Evolutionary conservation across 2,113 vertebrate species (phyloP).

Genomic region (Chloroceryle aenea): DNA sequence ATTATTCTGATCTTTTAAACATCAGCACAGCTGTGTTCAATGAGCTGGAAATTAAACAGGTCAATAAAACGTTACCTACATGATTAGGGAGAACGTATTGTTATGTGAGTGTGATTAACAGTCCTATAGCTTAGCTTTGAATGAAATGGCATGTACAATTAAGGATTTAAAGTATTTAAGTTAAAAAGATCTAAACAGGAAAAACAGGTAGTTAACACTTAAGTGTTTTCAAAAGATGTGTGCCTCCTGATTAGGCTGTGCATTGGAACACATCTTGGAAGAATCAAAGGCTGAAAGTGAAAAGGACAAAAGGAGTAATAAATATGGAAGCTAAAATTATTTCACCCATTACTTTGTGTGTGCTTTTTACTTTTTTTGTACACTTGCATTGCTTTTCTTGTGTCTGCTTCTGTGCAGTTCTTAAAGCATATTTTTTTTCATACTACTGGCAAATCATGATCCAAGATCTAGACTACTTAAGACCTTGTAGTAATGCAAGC

Average conservation of each 20-base stretch:
- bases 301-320: not conserved
- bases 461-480: not conserved
- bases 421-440: not conserved
- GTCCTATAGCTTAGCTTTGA: not conserved
- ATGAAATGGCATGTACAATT: not conserved
- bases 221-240: not conserved
- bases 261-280: not conserved
- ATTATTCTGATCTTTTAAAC: not conserved
- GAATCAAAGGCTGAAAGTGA: not conserved
- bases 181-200: not conserved
- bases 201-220: not conserved
- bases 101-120: not conserved
- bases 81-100: not conserved
- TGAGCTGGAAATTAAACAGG: constrained; percentile 13
- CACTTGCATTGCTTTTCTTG: not conserved
- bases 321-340: not conserved
- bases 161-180: not conserved
- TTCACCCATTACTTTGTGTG: not conserved
- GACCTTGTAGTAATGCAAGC: not conserved
- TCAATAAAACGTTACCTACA: constrained; percentile 29
- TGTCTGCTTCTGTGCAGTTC: not conserved
- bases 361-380: not conserved
- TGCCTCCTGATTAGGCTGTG: not conserved
- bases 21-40: constrained; percentile 20
- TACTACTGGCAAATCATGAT: not conserved